A percentile compares a stretch with the other conserved stretches of the same genome.
phyloP scores from a whole-genome alignment of 1,140 invertebrate genomes.

The Ceratina australensis region DNA sequence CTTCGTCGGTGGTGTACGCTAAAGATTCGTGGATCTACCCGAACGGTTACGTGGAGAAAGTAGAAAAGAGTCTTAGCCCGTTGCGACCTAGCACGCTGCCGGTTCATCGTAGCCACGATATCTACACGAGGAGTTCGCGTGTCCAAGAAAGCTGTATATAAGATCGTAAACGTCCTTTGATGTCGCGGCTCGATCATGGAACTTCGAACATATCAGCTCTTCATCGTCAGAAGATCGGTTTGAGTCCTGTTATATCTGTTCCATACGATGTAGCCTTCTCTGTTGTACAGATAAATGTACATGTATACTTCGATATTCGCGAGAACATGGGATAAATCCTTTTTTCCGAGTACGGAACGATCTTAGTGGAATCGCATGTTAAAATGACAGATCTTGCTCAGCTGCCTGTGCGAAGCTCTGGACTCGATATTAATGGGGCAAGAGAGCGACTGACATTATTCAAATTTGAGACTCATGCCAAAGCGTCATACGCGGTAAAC shows the following conservation, averaged over 20 bases:
- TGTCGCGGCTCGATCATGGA: neutral
- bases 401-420: neutral
- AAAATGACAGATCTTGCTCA: no score
- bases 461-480: constrained; percentile 30
- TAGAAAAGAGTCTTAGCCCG: constrained; percentile 54
- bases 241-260: no score
- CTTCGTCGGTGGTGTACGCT: constrained; percentile 41
- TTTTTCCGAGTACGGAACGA: no score
- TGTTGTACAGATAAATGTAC: no score
- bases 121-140: constrained; percentile 72
- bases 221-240: no score
- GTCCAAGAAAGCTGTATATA: constrained; percentile 77
- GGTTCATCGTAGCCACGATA: constrained; percentile 70
- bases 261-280: no score
- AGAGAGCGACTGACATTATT: neutral
- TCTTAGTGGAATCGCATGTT: no score
- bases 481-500: constrained; percentile 32
- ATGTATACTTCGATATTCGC: no score
- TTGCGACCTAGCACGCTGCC: constrained; percentile 70
- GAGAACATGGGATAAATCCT: no score
- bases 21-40: constrained; percentile 65
- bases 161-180: neutral
- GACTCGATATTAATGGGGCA: neutral
- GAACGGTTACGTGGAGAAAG: constrained; percentile 62
- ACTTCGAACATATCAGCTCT: no score